Evolutionary conservation across 2,888 invertebrate genomes (phyloP).

Genomic region (Apamea anceps): DNA sequence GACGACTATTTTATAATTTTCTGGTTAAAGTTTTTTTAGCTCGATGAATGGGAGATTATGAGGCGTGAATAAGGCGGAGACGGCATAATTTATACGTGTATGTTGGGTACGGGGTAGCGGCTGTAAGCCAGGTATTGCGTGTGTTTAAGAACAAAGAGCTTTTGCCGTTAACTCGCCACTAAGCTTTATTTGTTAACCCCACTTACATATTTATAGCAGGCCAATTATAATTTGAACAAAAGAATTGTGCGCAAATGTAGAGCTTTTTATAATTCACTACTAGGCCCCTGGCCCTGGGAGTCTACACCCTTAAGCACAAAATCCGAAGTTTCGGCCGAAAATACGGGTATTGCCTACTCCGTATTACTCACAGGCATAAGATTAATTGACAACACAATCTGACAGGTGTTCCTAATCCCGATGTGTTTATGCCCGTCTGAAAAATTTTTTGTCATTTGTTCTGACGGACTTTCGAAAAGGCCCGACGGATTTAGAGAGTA

Average conservation of each 20-base stretch:
- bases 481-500: too few species aligned
- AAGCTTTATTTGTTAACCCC: slow-evolving; percentile 63
- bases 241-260: slow-evolving; percentile 29
- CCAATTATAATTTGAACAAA: slow-evolving; percentile 56
- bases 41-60: slow-evolving; percentile 48
- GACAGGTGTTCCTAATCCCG: too few species aligned
- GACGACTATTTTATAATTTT: not conserved
- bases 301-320: not conserved
- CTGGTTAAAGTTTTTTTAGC: not conserved
- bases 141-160: slow-evolving; percentile 79
- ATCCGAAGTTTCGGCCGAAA: not conserved
- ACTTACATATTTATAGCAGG: slow-evolving; percentile 63
- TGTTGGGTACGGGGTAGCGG: slow-evolving; percentile 55
- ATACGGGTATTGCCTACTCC: not conserved
- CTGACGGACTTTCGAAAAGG: too few species aligned
- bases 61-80: slow-evolving; percentile 66
- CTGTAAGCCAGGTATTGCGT: slow-evolving; percentile 76
- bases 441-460: too few species aligned
- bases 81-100: slow-evolving; percentile 75
- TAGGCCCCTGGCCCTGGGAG: not conserved
- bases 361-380: too few species aligned
- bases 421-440: not conserved
- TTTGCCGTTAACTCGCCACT: slow-evolving; percentile 61
- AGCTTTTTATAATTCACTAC: slow-evolving; percentile 12
- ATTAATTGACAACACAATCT: too few species aligned